These are phyloP conservation scores for Candoia aspera DNA, from an alignment of 2,113 vertebrate species.

Conservation along the genomic window DNA sequence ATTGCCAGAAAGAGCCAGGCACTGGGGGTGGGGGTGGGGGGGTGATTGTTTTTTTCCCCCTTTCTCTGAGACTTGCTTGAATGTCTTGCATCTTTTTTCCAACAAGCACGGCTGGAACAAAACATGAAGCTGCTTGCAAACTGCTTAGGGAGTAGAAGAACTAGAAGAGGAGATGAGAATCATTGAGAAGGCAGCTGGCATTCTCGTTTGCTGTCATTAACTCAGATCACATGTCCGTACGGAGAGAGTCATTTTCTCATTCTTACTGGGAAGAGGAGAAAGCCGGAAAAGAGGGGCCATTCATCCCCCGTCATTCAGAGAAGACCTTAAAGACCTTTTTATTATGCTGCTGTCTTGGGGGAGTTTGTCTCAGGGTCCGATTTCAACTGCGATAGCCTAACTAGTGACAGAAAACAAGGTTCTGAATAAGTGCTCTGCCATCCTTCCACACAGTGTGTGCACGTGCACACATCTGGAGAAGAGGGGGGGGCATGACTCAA, in stretches of 20 bases:
- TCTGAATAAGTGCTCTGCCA: constrained; percentile 45
- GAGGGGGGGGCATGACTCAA: not conserved
- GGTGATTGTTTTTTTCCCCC: too few relatives aligned
- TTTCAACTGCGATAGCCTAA: constrained; percentile 68
- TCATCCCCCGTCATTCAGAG: constrained; percentile 65
- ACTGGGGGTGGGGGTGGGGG: not conserved
- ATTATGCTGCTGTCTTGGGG: constrained; percentile 64
- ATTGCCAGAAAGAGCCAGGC: constrained; percentile 35
- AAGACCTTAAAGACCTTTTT: constrained; percentile 69
- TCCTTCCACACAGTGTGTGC: constrained; percentile 8
- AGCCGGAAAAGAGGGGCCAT: constrained; percentile 38
- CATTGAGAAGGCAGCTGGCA: constrained; percentile 54
- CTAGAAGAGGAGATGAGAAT: constrained; percentile 34
- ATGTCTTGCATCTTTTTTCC: constrained; percentile 16
- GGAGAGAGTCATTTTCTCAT: constrained; percentile 57
- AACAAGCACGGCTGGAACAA: constrained; percentile 60
- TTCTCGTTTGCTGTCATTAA: constrained; percentile 60
- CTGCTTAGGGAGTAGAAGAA: constrained; percentile 45
- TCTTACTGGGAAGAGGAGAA: constrained; percentile 55
- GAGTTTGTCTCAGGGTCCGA: constrained; percentile 63
- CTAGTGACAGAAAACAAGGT: constrained; percentile 53
- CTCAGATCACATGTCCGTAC: constrained; percentile 34
- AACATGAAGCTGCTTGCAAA: constrained; percentile 57
- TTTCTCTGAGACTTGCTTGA: not conserved
- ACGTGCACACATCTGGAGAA: not conserved